Percentiles rank a stretch among this genome's conserved stretches.
Evolutionary conservation across 2,888 invertebrate species (phyloP).

Genomic region (Xestobium rufovillosum): DNA sequence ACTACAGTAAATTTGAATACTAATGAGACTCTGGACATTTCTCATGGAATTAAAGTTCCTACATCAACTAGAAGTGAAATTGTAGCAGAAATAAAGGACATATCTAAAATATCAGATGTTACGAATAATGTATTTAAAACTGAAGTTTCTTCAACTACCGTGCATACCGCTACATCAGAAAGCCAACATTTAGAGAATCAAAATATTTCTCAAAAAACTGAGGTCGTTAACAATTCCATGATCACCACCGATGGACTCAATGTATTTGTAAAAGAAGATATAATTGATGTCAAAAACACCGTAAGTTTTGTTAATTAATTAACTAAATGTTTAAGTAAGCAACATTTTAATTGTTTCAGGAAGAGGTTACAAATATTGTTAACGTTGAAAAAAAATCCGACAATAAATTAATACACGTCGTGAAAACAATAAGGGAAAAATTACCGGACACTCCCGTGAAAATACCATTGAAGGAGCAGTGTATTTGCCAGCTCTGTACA

Average conservation of each 20-base stretch:
- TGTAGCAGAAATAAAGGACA: too few relatives aligned
- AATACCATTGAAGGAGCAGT: conserved; percentile 62
- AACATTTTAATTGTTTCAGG: conserved; percentile 30
- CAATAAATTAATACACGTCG: conserved; percentile 47
- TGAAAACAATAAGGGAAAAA: conserved; percentile 39
- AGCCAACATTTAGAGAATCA: conserved; percentile 1
- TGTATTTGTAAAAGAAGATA: conserved; percentile 50
- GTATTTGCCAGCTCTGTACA: conserved; percentile 85
- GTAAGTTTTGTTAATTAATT: conserved; percentile 32
- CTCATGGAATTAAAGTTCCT: too few relatives aligned
- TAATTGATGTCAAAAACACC: conserved; percentile 52
- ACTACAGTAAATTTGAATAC: too few relatives aligned
- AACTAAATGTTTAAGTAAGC: conserved; percentile 10
- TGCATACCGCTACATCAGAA: too few relatives aligned
- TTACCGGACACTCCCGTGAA: conserved; percentile 39
- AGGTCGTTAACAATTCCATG: too few relatives aligned
- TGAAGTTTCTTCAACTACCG: too few relatives aligned
- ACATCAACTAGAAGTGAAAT: too few relatives aligned
- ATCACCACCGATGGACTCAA: too few relatives aligned
- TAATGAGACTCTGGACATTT: too few relatives aligned
- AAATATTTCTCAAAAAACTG: conserved; percentile 14
- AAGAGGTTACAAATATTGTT: conserved; percentile 40
- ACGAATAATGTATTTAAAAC: too few relatives aligned
- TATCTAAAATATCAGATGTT: conserved; percentile 1
- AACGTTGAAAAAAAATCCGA: conserved; percentile 44